A percentile compares a stretch with the other conserved stretches of the same genome.
These are phyloP conservation scores for Dexiosoma caninum DNA, from an alignment of 2,888 invertebrate genomes.

Conservation along the genomic window DNA sequence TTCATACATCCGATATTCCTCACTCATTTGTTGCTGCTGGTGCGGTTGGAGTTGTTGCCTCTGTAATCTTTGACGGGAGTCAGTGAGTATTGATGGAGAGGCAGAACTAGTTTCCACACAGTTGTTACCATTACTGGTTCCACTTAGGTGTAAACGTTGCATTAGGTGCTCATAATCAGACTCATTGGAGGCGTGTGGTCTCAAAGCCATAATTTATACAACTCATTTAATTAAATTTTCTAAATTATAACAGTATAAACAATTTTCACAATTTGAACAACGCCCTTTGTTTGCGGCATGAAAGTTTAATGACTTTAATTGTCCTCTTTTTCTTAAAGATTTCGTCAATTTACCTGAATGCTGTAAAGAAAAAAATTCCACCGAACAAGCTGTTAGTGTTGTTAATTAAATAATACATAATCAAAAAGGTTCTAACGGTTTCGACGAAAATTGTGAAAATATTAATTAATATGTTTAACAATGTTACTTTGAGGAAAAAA, in stretches of 20 bases:
- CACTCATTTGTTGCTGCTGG: constrained; percentile 80
- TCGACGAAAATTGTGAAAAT: not conserved
- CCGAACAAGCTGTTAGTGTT: constrained; percentile 50
- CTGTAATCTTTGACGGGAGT: constrained; percentile 53
- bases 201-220: constrained; percentile 53
- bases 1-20: constrained; percentile 81
- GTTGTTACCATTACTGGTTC: constrained; percentile 48
- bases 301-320: constrained; percentile 52
- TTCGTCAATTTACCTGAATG: constrained; percentile 53
- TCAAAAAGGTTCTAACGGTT: not conserved
- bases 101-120: constrained; percentile 44
- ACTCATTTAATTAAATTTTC: constrained; percentile 5
- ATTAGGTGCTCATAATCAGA: constrained; percentile 73
- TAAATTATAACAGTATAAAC: not conserved
- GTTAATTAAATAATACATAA: not conserved
- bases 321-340: constrained; percentile 52
- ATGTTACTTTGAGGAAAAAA: too few species aligned
- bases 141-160: constrained; percentile 73
- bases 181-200: constrained; percentile 64
- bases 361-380: constrained; percentile 48
- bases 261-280: constrained; percentile 25
- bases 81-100: constrained; percentile 25
- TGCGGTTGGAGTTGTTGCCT: constrained; percentile 59
- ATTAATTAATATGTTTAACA: too few species aligned
- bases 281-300: constrained; percentile 54